Evolutionary conservation across 2,797 vertebrate genomes (phyloP).

Genomic region (Enteromius treurensis): DNA sequence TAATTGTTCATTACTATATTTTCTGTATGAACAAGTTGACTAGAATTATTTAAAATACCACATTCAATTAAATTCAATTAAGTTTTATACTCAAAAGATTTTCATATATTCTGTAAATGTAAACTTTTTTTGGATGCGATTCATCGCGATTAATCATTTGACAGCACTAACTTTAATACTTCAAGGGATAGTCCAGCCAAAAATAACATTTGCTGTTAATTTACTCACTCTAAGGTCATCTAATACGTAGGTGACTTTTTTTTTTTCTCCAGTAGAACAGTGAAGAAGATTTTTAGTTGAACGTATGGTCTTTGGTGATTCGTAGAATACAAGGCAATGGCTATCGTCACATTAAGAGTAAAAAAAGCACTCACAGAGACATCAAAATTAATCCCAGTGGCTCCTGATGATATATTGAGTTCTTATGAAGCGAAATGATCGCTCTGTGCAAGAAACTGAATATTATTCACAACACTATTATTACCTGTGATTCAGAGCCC

Average conservation of each 20-base stretch:
- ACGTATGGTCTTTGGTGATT: too few relatives aligned
- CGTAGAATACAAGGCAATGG: not conserved
- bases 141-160: too few relatives aligned
- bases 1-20: too few relatives aligned
- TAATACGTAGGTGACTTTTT: not conserved
- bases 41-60: too few relatives aligned
- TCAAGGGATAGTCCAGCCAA: not conserved
- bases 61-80: too few relatives aligned
- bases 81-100: too few relatives aligned
- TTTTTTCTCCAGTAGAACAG: not conserved
- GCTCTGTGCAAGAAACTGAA: not conserved
- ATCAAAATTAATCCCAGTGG: not conserved
- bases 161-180: not conserved
- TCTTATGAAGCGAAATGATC: not conserved
- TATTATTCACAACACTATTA: not conserved
- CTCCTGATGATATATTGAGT: not conserved
- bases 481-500: not conserved
- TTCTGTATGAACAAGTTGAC: too few relatives aligned
- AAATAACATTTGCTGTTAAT: not conserved
- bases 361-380: not conserved
- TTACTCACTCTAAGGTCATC: not conserved
- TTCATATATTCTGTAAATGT: too few relatives aligned
- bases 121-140: too few relatives aligned
- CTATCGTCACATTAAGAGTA: not conserved
- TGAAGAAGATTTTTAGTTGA: not conserved